These are phyloP conservation scores for Microcebus griseorufus DNA, from an alignment of 2,113 vertebrate genomes.

Conservation along the genomic window DNA sequence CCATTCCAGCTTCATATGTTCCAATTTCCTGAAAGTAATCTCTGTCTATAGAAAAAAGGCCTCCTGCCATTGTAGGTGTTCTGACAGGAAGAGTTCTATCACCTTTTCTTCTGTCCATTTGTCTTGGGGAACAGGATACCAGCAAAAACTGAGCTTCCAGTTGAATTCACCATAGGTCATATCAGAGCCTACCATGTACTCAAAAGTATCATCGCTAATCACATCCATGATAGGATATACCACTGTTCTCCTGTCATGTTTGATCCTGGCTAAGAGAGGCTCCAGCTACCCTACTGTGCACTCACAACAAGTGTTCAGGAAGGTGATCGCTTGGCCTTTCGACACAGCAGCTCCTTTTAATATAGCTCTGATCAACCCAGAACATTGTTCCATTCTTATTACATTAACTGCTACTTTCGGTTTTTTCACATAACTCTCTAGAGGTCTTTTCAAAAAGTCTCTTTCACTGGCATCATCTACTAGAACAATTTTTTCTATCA, in stretches of 20 bases:
- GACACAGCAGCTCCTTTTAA: constrained; percentile 97
- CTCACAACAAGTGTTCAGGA: constrained; percentile 98
- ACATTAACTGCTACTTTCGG: constrained; percentile 94
- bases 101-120: constrained; percentile 99
- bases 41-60: constrained; percentile 98
- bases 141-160: constrained; percentile 99
- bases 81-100: constrained; percentile 98
- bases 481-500: constrained; percentile 96
- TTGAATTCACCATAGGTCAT: constrained; percentile 99
- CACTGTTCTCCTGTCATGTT: constrained; percentile 96
- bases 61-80: constrained; percentile 99
- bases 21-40: constrained; percentile 99
- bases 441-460: constrained; percentile 96
- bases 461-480: constrained; percentile 98
- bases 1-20: constrained; percentile 99
- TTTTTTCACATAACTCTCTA: constrained; percentile 96
- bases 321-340: constrained; percentile 98
- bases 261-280: constrained; percentile 96
- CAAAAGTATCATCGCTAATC: constrained; percentile 98
- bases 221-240: constrained; percentile 99
- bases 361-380: constrained; percentile 96
- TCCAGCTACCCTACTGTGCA: constrained; percentile 98
- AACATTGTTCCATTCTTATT: constrained; percentile 98
- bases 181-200: constrained; percentile 99
- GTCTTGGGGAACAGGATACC: constrained; percentile 99